Percentiles rank a stretch among this genome's conserved stretches.
Conservation (phyloP, 2,113 vertebrate genomes). For the Marmota flaviventris region DNA sequence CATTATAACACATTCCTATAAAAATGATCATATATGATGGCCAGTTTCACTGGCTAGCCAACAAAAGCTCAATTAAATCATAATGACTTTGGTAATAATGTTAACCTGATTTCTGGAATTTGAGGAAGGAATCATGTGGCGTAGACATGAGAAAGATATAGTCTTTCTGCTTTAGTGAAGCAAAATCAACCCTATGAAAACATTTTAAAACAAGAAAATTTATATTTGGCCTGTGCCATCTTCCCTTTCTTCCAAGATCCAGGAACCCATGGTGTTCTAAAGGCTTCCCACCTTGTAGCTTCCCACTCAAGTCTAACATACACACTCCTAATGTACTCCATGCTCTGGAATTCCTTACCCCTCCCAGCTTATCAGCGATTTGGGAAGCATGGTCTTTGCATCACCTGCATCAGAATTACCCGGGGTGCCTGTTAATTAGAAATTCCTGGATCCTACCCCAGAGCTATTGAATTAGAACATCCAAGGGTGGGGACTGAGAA, state of each 20-base stretch:
- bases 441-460: background rate
- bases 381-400: background rate
- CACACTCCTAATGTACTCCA: background rate
- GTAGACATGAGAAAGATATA: background rate
- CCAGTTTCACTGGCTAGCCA: conserved; percentile 30
- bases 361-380: background rate
- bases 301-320: background rate
- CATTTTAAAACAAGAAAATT: conserved; percentile 36
- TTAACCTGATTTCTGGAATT: background rate
- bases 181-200: background rate
- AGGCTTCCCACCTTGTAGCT: background rate
- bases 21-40: background rate
- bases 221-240: background rate
- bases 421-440: background rate
- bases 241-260: background rate
- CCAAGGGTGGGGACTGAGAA: background rate
- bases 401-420: background rate
- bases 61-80: background rate
- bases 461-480: background rate
- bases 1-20: conserved; percentile 17
- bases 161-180: conserved; percentile 19
- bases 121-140: background rate
- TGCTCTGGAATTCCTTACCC: background rate
- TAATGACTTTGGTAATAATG: background rate
- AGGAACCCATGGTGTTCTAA: background rate